Evolutionary conservation across 2,113 vertebrate species (phyloP).

Genomic region (Calyptomena viridis): DNA sequence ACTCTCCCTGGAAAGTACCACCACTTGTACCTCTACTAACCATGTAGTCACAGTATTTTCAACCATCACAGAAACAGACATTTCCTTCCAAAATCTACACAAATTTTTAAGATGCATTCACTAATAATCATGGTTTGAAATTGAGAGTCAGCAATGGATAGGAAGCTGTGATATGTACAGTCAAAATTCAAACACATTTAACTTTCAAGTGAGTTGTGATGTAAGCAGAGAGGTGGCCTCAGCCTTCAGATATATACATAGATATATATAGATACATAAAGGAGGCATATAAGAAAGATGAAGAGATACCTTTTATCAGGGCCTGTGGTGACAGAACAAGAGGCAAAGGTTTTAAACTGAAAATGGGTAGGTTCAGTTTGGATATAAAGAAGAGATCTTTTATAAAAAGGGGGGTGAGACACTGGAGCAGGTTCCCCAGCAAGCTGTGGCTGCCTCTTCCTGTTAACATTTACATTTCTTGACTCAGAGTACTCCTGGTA

Average conservation of each 20-base stretch:
- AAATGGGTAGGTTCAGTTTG: background rate
- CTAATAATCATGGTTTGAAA: background rate
- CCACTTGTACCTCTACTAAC: background rate
- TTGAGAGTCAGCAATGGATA: background rate
- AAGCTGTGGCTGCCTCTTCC: background rate
- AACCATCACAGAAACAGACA: background rate
- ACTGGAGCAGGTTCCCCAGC: background rate
- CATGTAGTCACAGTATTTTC: rapidly evolving
- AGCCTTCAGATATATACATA: background rate
- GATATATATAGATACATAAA: background rate
- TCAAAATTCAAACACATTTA: background rate
- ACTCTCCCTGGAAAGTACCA: background rate
- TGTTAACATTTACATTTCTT: background rate
- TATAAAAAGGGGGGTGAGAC: background rate
- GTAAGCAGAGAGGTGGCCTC: background rate
- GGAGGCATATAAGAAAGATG: rapidly evolving
- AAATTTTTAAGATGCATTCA: background rate
- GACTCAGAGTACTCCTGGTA: background rate
- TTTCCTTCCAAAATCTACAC: background rate
- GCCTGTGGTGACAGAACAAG: background rate
- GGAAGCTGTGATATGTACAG: background rate
- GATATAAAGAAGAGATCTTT: rapidly evolving
- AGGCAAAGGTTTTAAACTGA: background rate
- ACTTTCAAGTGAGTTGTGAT: background rate
- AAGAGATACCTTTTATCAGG: background rate